Evolutionary conservation across 2,797 vertebrate genomes (phyloP).

Genomic region (Pitangus sulphuratus): DNA sequence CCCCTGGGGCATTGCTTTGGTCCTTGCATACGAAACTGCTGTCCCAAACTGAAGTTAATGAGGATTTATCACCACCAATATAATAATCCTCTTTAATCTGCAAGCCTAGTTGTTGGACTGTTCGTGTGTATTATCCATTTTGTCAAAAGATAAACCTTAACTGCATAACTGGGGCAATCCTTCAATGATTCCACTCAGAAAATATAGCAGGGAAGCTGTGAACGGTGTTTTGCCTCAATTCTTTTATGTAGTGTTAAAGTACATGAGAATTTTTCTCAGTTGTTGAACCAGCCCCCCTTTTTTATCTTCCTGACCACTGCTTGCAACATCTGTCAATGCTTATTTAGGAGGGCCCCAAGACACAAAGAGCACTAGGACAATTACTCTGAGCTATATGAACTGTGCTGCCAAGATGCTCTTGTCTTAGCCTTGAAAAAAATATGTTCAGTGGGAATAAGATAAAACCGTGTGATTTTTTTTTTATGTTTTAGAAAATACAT

Average conservation of each 20-base stretch:
- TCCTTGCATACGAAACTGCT: background rate
- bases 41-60: background rate
- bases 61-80: background rate
- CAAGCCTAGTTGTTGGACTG: background rate
- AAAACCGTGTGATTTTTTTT: slow-evolving; percentile 12
- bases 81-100: background rate
- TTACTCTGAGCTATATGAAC: background rate
- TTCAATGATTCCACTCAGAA: background rate
- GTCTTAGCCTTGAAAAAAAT: slow-evolving; percentile 37
- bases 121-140: background rate
- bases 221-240: background rate
- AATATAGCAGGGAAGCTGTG: background rate
- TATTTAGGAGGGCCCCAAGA: background rate
- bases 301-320: slow-evolving; percentile 28
- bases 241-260: background rate
- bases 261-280: background rate
- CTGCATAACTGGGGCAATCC: background rate
- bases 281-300: background rate
- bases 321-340: slow-evolving; percentile 38
- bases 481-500: slow-evolving; percentile 17
- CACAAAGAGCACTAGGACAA: background rate
- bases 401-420: background rate
- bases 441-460: slow-evolving; percentile 22
- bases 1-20: background rate
- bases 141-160: background rate